Base-by-base conservation (phyloP, 1,140 invertebrate genomes). In the Calosoma granatense region DNA sequence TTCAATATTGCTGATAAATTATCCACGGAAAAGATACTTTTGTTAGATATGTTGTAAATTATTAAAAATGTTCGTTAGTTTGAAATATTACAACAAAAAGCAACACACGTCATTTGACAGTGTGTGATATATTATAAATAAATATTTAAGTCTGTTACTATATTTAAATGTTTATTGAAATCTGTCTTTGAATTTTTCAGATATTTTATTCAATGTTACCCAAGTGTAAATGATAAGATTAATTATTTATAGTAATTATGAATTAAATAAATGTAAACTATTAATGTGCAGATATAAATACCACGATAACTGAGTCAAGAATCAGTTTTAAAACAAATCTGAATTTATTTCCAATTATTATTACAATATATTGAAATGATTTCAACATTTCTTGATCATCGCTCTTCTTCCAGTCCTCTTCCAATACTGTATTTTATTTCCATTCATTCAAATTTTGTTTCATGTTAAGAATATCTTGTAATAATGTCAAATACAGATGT, bases 141-240 rank as follows among this genome's bases (percentile, higher is more conserved):
- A 6, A 36, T 36, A 36, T 36, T 36, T 9, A 47, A 47, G 17
- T 47, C 9, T 17, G 41, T 47, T 47, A 47, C 41, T 47, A 47
- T 47, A 12, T 47, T 47, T 12, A 47, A 47, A 12, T 47, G 17
- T 47, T 17, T 47, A 47, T 47, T n/a, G n/a, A 4, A 17, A 12
- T 9, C 41, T 17, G 17, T 36, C 26, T 47, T 47, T 11, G 15
- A 17, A 11, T 47, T 17, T 47, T 47, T 47, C 17, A 47, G 17
- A 47, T 17, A 47, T 47, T 47, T 47, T 47, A 47, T 11, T 17
- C 6, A 47, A 47, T 47, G 41, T 47, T 47, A 47, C 9, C 41
- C 17, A 12, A 36, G 26, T 36, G 26, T 47, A 47, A 47, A 47
- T 47, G 17, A 47, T 47, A 11, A 11, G 17, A 47, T 47, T 6